Evolutionary conservation across 2,113 vertebrate species (phyloP), one percentile per base, ranked within the genome.

Genomic region (Varanus salvator): DNA sequence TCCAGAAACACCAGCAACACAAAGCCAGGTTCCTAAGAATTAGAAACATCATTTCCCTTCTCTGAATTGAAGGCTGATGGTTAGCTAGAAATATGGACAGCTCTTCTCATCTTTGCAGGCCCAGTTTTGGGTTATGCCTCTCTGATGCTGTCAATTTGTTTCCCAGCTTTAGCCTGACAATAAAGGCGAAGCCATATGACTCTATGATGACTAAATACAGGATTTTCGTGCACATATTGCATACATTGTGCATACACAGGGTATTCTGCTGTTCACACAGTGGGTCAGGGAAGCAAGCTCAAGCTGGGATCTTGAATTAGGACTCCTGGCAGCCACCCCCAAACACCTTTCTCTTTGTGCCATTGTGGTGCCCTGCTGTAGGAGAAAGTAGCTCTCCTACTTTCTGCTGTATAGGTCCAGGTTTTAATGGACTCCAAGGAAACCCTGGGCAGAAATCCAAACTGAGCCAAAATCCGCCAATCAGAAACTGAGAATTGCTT

Each of bases 1-100:
- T 88, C 15, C 64, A 7, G 0, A 11, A 78, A 0, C 0, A 78
- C 66, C 1, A 60, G 12, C 27, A 80, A 6, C 11, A 48, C 48
- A 9, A 84, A 80, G 77, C 66, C 8, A 34, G 71, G 44, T 31
- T 0, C 0, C 76, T 60, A 38, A 66, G 54, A 71, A 29, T 7
- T 68, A 68, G 34, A 84, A 34, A 8, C 52, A 29, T 90, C 71
- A 44, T 87, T 72, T 54, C 66, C 38, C 81, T 48, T 3, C 27
- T 71, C 27, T 69, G n/a, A 54, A 83, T 34, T 23, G 34, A 44
- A 27, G 29, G 19, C 9, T n/a, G 34, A 86, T 31, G 4, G 48
- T 77, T 66, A 57, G 52, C 52, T 29, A 81, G 21, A 86, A 34
- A 17, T 75, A 1, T 54, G 48, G 17, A 76, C 17, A 82, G 57